These are phyloP conservation scores for Microchirus variegatus DNA, from an alignment of 2,797 vertebrate species.

Conservation along the genomic window DNA sequence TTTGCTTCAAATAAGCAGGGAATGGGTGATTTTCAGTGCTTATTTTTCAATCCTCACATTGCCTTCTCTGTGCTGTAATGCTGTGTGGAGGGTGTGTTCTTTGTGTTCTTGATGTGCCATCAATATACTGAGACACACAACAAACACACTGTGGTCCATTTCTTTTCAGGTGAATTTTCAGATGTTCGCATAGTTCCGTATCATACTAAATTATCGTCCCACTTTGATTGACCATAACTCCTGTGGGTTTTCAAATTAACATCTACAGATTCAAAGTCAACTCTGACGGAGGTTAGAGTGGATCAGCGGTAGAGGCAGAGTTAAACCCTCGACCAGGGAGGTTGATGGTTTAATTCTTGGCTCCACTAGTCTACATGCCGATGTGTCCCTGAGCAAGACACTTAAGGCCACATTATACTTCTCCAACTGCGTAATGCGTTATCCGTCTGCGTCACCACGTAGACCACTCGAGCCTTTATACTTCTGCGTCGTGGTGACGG, in stretches of 20 bases:
- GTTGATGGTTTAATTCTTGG: too few relatives aligned
- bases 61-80: constrained; percentile 23
- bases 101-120: constrained; percentile 34
- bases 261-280: constrained; percentile 21
- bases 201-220: background rate
- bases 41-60: constrained; percentile 7
- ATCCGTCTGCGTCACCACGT: too few relatives aligned
- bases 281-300: too few relatives aligned
- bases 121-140: constrained; percentile 20
- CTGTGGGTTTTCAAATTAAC: constrained; percentile 12
- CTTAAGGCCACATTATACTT: too few relatives aligned
- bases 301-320: too few relatives aligned
- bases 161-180: constrained; percentile 32
- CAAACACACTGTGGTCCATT: constrained; percentile 24
- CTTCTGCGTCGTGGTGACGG: too few relatives aligned
- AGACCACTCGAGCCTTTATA: too few relatives aligned
- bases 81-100: constrained; percentile 33
- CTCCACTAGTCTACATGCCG: too few relatives aligned
- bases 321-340: too few relatives aligned
- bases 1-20: too few relatives aligned
- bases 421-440: too few relatives aligned
- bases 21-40: background rate
- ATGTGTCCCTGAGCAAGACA: too few relatives aligned
- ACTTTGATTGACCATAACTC: constrained; percentile 14
- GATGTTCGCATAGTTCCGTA: constrained; percentile 8